Conservation (phyloP, 2,888 invertebrate species). For the Brenthis ino region DNA sequence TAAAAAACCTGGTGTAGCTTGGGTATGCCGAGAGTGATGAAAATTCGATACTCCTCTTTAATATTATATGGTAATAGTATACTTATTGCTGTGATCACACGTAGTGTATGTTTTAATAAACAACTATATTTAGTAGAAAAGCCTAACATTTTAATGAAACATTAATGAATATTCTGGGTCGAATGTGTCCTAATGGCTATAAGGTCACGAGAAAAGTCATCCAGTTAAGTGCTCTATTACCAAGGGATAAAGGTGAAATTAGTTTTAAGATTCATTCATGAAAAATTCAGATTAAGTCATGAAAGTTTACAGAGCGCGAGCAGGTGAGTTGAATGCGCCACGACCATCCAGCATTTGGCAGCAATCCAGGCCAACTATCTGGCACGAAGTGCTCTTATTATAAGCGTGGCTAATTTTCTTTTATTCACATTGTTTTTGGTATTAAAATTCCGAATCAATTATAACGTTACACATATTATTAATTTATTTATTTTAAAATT, state of each 20-base stretch:
- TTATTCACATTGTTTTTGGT: constrained; percentile 15
- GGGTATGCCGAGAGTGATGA: too few species aligned
- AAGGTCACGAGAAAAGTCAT: constrained; percentile 5
- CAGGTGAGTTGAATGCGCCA: constrained; percentile 51
- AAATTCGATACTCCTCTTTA: too few species aligned
- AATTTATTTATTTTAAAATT: constrained; percentile 1
- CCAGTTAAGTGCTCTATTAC: constrained; percentile 3
- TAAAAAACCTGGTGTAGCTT: background rate
- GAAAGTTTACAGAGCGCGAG: constrained; percentile 33
- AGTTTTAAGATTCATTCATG: constrained; percentile 20
- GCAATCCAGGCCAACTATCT: constrained; percentile 32
- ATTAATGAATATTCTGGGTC: constrained; percentile 29
- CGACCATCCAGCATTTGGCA: constrained; percentile 27
- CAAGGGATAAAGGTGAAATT: constrained; percentile 21
- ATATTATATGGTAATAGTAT: too few species aligned
- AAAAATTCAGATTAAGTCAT: too few species aligned
- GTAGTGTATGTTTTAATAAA: constrained; percentile 15
- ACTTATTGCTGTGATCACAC: background rate
- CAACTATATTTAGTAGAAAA: background rate
- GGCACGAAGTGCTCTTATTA: constrained; percentile 27
- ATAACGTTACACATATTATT: background rate
- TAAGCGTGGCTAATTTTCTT: constrained; percentile 28
- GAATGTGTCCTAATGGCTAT: constrained; percentile 23
- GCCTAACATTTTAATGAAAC: constrained; percentile 18
- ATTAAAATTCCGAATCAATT: constrained; percentile 3